Base-by-base conservation (phyloP, 2,797 vertebrate genomes). In the Sebastes elongatus region DNA sequence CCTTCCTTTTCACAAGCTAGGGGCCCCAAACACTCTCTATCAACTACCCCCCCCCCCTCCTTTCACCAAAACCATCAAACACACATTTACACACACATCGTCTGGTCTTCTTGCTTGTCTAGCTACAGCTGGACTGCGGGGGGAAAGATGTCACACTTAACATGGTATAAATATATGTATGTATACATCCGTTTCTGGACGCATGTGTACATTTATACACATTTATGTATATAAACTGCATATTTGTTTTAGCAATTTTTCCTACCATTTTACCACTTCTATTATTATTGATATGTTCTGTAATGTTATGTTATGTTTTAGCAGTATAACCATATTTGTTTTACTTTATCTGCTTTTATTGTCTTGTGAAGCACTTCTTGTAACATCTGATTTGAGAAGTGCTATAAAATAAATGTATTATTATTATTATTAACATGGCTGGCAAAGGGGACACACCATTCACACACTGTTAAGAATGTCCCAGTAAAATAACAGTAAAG, bases 91-190 rank as follows among this genome's bases (percentile, higher is more conserved):
- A 70, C 73, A 81, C 72, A 73, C 35, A 65, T 16, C 18, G n/a
- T 83, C 78, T 83, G 81, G 60, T 25, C 28, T 38, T 46, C 42
- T 46, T n/a, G 63, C 42, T 46, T n/a, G 63, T 82, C 74, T 61
- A 22, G 70, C 84, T 92, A 83, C 89, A 93, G 92, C 89, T 94
- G 92, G 85, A 80, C 77, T 86, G 83, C 80, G 84, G 57, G 83
- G 60, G 53, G 10, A 55, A 79, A 87, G 22, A 86, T 77, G 88
- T 86, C 89, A 87, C 84, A 80, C 60, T 62, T 61, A 30, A 63
- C 67, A 76, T 63, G 67, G 35, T 38, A 38, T 38, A 38, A 38
- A 38, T 38, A 38, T 38, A 38, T 38, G 35, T 38, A 38, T 14
- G 5, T 38, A 38, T 38, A 38, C 35, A 38, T 38, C 35, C 35